Percentiles rank a stretch among this genome's conserved stretches.
Evolutionary conservation across 2,888 invertebrate species (phyloP).

Genomic region (Hesperia comma): DNA sequence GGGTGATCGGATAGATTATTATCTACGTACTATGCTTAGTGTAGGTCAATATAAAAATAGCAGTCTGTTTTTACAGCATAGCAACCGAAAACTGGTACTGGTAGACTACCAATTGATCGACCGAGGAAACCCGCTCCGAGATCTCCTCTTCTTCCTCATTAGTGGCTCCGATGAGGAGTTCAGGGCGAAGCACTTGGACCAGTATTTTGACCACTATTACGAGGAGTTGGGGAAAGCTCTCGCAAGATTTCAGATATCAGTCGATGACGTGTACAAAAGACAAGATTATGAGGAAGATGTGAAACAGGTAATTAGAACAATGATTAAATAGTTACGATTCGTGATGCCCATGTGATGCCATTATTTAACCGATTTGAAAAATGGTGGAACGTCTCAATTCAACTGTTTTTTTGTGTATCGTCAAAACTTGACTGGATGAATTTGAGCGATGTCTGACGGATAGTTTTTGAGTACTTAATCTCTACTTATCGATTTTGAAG

Average conservation of each 20-base stretch:
- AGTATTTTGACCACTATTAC: constrained; percentile 55
- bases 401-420: no score
- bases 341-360: no score
- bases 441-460: no score
- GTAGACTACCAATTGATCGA: constrained; percentile 61
- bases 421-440: no score
- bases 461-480: no score
- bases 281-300: constrained; percentile 53
- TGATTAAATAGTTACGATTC: no score
- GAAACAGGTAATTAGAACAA: constrained; percentile 46
- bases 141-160: constrained; percentile 60
- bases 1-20: no score
- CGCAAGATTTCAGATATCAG: constrained; percentile 47
- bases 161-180: constrained; percentile 58
- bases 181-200: constrained; percentile 50
- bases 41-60: no score
- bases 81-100: constrained; percentile 46
- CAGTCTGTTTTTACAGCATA: constrained; percentile 44
- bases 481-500: no score
- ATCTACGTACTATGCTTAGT: no score
- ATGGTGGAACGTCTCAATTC: no score
- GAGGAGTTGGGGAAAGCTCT: constrained; percentile 48
- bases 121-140: constrained; percentile 51
- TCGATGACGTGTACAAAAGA: constrained; percentile 53
- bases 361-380: no score